These are phyloP conservation scores for Timema podura DNA, from an alignment of 2,888 invertebrate genomes.

Conservation along the genomic window DNA sequence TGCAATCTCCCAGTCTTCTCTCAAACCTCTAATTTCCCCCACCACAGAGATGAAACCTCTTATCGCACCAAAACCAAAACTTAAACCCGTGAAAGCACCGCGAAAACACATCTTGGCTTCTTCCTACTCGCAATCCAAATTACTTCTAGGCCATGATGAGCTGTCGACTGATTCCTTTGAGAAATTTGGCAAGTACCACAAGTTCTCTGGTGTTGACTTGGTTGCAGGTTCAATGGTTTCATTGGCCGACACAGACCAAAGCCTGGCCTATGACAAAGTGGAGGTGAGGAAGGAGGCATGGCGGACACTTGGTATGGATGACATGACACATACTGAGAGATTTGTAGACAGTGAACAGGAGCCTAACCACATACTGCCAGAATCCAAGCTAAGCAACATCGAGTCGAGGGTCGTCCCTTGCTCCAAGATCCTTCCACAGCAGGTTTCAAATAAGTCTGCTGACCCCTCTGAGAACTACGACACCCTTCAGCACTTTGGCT, in stretches of 20 bases:
- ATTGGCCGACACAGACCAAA: constrained; percentile 24
- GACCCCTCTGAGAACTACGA: constrained; percentile 61
- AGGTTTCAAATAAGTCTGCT: constrained; percentile 21
- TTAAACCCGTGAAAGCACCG: constrained; percentile 60
- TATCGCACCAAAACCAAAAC: constrained; percentile 39
- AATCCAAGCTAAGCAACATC: constrained; percentile 13
- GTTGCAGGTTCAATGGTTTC: constrained; percentile 33
- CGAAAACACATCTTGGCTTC: constrained; percentile 47
- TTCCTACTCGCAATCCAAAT: neutral
- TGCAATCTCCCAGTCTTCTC: constrained; percentile 25
- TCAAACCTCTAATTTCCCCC: constrained; percentile 27
- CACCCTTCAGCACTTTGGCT: constrained; percentile 74
- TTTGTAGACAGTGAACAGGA: constrained; percentile 26
- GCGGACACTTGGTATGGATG: constrained; percentile 73
- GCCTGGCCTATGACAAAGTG: constrained; percentile 66
- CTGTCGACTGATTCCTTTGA: constrained; percentile 44
- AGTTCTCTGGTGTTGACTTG: constrained; percentile 52
- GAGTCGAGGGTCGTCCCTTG: constrained; percentile 1
- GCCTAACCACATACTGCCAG: neutral
- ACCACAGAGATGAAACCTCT: constrained; percentile 23
- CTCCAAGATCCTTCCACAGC: constrained; percentile 27
- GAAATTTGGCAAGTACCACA: constrained; percentile 53
- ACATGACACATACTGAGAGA: constrained; percentile 65
- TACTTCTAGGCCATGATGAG: constrained; percentile 37
- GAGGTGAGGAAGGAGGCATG: constrained; percentile 76